Conservation (phyloP, 2,797 vertebrate species). For the Telmatherina bonti region DNA sequence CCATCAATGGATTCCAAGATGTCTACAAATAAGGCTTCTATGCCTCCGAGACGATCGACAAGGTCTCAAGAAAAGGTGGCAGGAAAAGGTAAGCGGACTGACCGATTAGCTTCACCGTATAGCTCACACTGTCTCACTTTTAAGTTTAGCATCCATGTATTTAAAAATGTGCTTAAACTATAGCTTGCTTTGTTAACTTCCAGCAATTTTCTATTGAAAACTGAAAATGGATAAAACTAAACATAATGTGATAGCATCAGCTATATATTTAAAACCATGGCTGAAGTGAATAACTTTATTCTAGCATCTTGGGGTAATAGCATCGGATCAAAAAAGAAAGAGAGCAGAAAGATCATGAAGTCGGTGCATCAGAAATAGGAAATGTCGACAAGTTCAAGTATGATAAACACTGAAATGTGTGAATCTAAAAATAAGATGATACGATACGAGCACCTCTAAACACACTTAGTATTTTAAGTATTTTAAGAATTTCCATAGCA, state of each 20-base stretch:
- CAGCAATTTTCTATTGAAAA: not conserved
- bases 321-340: no score
- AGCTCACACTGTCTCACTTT: not conserved
- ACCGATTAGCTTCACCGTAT: slow-evolving; percentile 19
- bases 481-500: not conserved
- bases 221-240: not conserved
- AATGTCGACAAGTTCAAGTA: no score
- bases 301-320: no score
- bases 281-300: no score
- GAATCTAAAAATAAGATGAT: not conserved
- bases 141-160: not conserved
- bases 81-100: slow-evolving; percentile 48
- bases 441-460: not conserved
- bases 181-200: no score
- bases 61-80: slow-evolving; percentile 26
- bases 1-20: slow-evolving; percentile 63
- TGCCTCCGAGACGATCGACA: slow-evolving; percentile 46
- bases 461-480: not conserved
- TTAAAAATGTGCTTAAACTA: not conserved
- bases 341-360: not conserved
- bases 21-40: not conserved
- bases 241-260: no score
- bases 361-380: not conserved
- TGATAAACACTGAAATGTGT: not conserved
- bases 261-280: not conserved